phyloP scores from a whole-genome alignment of 2,888 invertebrate genomes.

The Xestoiulus laeticollis region DNA sequence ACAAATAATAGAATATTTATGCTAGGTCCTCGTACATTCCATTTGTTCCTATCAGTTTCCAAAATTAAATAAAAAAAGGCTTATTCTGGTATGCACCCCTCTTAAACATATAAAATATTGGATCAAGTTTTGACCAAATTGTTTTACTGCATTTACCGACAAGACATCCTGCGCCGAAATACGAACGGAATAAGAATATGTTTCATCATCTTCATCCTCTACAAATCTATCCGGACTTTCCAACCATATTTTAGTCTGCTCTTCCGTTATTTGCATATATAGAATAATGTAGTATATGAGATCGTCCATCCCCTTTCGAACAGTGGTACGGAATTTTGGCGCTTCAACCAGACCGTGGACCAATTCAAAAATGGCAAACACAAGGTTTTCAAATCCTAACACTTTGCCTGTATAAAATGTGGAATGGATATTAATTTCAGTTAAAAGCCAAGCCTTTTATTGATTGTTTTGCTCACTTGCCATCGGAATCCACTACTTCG shows the following conservation, averaged over 20 bases:
- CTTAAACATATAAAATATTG: too few species aligned
- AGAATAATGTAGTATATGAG: conserved; percentile 74
- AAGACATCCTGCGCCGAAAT: conserved; percentile 74
- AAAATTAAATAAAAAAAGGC: too few species aligned
- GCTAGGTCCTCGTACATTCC: too few species aligned
- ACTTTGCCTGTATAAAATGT: conserved; percentile 68
- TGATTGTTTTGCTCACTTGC: conserved; percentile 61
- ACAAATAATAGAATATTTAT: too few species aligned
- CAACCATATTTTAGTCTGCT: conserved; percentile 71
- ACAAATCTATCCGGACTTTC: conserved; percentile 74
- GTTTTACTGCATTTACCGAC: conserved; percentile 64
- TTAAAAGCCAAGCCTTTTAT: not conserved
- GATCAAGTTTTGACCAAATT: too few species aligned
- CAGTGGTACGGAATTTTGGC: conserved; percentile 68
- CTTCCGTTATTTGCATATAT: conserved; percentile 76
- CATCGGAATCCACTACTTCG: conserved; percentile 72
- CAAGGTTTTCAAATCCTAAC: conserved; percentile 72
- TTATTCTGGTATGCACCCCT: too few species aligned
- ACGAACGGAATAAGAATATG: conserved; percentile 72
- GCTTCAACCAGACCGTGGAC: conserved; percentile 72
- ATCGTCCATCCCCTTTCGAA: conserved; percentile 72
- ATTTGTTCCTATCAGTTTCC: too few species aligned
- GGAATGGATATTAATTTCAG: conserved; percentile 32
- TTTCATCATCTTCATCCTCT: conserved; percentile 74
- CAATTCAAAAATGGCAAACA: conserved; percentile 75